Percentiles rank a stretch among this genome's conserved stretches.
Conservation (phyloP, 2,888 invertebrate genomes). For the Halictus ligatus region DNA sequence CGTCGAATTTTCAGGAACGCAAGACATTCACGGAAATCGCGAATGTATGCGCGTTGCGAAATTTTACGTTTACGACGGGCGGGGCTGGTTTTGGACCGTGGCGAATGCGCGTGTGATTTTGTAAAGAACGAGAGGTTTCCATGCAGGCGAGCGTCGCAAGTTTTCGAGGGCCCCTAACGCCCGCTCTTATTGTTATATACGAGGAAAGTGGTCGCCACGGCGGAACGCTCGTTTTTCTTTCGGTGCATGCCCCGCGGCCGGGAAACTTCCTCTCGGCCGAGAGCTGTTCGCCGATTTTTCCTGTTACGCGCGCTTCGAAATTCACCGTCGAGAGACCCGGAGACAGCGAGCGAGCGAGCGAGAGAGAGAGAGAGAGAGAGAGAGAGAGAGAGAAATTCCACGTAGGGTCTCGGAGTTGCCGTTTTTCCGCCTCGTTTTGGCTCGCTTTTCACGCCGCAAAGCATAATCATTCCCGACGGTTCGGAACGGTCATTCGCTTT, state of each 20-base stretch:
- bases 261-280: conserved; percentile 32
- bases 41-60: not conserved
- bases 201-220: conserved; percentile 43
- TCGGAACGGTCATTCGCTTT: not conserved
- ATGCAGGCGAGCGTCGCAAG: conserved; percentile 26
- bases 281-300: conserved; percentile 30
- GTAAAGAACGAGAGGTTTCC: conserved; percentile 34
- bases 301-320: conserved; percentile 15
- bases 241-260: conserved; percentile 21
- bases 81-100: not conserved
- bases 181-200: conserved; percentile 56
- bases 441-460: not conserved
- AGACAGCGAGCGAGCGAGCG: not conserved
- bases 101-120: not conserved
- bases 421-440: conserved; percentile 1
- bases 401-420: not conserved
- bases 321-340: not conserved
- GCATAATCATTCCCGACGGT: not conserved
- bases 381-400: not conserved
- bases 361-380: not conserved
- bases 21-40: not conserved
- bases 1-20: not conserved
- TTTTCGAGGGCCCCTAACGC: conserved; percentile 53
- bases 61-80: not conserved
- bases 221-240: conserved; percentile 52